These are phyloP conservation scores for Yponomeuta sedellus DNA, from an alignment of 2,888 invertebrate genomes.

Conservation along the genomic window DNA sequence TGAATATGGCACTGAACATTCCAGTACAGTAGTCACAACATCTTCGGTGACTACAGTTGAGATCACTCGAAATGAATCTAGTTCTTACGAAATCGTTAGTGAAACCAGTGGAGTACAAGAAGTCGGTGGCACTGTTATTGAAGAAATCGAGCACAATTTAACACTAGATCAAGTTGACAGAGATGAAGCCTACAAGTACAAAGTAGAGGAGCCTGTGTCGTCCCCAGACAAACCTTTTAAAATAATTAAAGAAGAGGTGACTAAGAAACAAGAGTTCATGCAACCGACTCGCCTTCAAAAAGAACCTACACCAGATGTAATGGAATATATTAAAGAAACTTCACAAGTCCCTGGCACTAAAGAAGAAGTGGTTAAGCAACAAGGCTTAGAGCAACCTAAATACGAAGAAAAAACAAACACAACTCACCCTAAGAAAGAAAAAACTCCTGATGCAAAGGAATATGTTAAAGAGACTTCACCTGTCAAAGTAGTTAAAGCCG, in stretches of 20 bases:
- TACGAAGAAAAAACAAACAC: slow-evolving; percentile 13
- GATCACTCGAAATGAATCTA: slow-evolving; percentile 48
- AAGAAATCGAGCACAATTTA: slow-evolving; percentile 31
- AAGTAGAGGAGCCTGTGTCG: background rate
- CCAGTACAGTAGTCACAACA: slow-evolving; percentile 42
- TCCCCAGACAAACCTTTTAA: background rate
- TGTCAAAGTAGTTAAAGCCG: too few species aligned
- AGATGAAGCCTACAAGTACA: slow-evolving; percentile 12
- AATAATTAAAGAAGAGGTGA: background rate
- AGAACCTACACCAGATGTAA: background rate
- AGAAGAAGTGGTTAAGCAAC: background rate
- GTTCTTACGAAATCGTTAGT: slow-evolving; percentile 42
- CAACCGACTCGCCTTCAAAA: background rate
- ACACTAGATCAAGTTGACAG: slow-evolving; percentile 39
- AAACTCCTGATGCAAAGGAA: slow-evolving; percentile 20
- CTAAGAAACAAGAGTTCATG: background rate
- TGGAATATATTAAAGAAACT: background rate
- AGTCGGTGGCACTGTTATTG: slow-evolving; percentile 29
- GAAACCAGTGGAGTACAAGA: slow-evolving; percentile 33
- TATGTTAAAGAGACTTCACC: slow-evolving; percentile 15
- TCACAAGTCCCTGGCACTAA: background rate
- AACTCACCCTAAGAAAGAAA: slow-evolving; percentile 5
- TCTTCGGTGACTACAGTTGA: slow-evolving; percentile 54
- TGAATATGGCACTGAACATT: slow-evolving; percentile 15
- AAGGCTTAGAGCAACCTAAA: background rate